phyloP scores from a whole-genome alignment of 2,797 vertebrate species.

The Semaprochilodus insignis region DNA sequence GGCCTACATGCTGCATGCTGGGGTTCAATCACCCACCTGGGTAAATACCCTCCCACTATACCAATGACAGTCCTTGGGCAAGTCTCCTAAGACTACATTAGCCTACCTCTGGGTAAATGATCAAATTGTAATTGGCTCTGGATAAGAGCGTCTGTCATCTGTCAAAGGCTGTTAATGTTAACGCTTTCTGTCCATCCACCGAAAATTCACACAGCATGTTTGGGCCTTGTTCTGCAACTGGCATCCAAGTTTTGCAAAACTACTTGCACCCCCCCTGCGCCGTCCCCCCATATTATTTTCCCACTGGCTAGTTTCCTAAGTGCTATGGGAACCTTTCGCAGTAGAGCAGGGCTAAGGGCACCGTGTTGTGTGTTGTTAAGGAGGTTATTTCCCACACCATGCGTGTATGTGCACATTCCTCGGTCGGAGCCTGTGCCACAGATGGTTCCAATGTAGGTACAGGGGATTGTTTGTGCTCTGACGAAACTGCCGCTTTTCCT shows the following conservation, averaged over 20 bases:
- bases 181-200: neutral
- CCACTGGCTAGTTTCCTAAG: constrained; percentile 45
- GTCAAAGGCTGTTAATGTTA: too few species aligned
- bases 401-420: constrained; percentile 59
- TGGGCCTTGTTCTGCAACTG: neutral
- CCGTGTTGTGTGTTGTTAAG: constrained; percentile 62
- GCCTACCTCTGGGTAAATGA: too few species aligned
- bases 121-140: too few species aligned
- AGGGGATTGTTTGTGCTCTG: constrained; percentile 36
- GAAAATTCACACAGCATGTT: neutral
- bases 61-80: too few species aligned
- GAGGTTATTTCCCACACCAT: constrained; percentile 65
- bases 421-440: constrained; percentile 64
- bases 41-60: too few species aligned
- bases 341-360: constrained; percentile 51
- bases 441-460: constrained; percentile 75
- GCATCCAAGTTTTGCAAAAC: neutral
- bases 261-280: neutral
- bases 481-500: constrained; percentile 35
- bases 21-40: too few species aligned
- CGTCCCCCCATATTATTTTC: constrained; percentile 41
- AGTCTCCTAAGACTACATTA: too few species aligned
- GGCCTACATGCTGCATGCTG: too few species aligned
- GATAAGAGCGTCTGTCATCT: too few species aligned
- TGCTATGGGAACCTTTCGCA: constrained; percentile 54